Evolutionary conservation across 2,113 vertebrate genomes (phyloP), one percentile per base, ranked within the genome.

Genomic region (Aegypius monachus): DNA sequence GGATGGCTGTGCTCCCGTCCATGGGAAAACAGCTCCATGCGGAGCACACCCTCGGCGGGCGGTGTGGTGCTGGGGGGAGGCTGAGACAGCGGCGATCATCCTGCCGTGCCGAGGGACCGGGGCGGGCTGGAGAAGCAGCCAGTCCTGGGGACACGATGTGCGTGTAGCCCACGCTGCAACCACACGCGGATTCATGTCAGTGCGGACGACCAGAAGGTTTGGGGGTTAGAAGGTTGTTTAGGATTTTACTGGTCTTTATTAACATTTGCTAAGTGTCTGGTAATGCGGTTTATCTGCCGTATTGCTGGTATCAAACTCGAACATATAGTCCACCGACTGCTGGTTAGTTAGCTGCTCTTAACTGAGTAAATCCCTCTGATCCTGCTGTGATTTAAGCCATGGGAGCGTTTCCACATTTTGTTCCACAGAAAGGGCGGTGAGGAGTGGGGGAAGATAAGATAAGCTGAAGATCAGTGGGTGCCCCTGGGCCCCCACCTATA

Each of bases 141-240:
- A 3, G 17, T 56, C 26, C 68, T 3, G 1, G 27, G 20, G 40
- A 45, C 12, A 6, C 18, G 47, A 6, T 22, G 6, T 25, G 22
- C 0, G 0, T 34, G 26, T 47, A 20, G 31, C 11, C n/a, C 58
- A n/a, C 0, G 2, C 27, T 50, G 53, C 40, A 55, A 22, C 31
- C 31, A 85, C 7, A 6, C 1, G 0, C 2, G 2, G 0, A 1
- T 2, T 1, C 22, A 6, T 53, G 5, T 36, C 34, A 53, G 43
- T 47, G 21, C 47, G 56, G 38, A 12, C 21, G 34, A 74, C 26
- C 16, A 55, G 45, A 43, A 43, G 18, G 10, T 73, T n/a, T 63
- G 17, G 25, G 29, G 38, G 11, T 59, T 71, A 42, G n/a, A 77
- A 90, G 25, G 4, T 6, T 59, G 18, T 75, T 75, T 43, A 68